Base-by-base conservation (phyloP, 2,113 vertebrate genomes). In the Taxidea taxus region DNA sequence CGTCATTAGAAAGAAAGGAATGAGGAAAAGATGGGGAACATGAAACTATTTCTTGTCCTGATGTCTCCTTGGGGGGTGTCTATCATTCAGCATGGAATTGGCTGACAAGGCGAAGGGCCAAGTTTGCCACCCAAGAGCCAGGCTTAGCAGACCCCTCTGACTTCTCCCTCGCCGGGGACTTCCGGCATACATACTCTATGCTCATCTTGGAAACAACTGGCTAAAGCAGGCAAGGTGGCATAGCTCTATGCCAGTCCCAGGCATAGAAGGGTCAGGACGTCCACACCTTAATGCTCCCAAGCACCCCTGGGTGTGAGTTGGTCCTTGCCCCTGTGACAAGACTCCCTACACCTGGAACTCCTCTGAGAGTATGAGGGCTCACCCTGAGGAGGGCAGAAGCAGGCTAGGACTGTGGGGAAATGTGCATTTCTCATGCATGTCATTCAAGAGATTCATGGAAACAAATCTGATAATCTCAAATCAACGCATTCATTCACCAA, bases 1-100 rank as follows among this genome's bases (percentile, higher is more conserved):
- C 0, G 42, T 72, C 58, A 90, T 97, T 97, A 98, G 74, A 89
- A 16, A 97, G 42, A 84, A 42, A 96, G 97, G 39, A 0, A 0
- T 0, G 11, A 25, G 75, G 62, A 18, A 72, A 49, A 90, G 70
- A 74, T 1, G n/a, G 58, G 91, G 64, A 51, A 39, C n/a, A 74
- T 9, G 11, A 51, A 60, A 68, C 9, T 31, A 13, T 42, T 51
- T 47, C 54, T 47, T 87, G 58, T 78, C 8, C 58, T 74, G 58
- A 51, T 1, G 4, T 16, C 23, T n/a, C 31, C 39, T 34, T 15
- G 6, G 4, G 44, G 23, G 3, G 16, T n/a, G n/a, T n/a, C n/a
- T n/a, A 1, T 60, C 47, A 13, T 9, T 78, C 64, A 21, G 6
- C 0, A 2, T 27, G 15, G 64, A 11, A 4, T 5, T 29, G 37